phyloP scores from a whole-genome alignment of 2,113 vertebrate species.

The Melanotaenia duboulayi region DNA sequence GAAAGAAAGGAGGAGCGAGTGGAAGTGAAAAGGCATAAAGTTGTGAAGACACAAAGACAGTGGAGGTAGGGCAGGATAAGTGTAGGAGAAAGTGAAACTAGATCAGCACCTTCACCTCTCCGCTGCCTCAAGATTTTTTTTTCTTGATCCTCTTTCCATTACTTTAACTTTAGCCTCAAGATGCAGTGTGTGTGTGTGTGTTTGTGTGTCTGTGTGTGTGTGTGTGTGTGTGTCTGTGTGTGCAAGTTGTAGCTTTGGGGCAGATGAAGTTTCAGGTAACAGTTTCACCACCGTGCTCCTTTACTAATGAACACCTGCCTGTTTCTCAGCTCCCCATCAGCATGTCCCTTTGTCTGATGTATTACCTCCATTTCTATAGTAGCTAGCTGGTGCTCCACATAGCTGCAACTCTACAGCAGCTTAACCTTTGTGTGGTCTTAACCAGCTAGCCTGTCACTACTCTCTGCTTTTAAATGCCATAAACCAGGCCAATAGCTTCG shows the following conservation, averaged over 20 bases:
- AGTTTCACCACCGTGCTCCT: neutral
- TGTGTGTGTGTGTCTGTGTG: neutral
- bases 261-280: neutral
- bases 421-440: conserved; percentile 20
- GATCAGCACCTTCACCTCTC: conserved; percentile 36
- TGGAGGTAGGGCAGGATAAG: conserved; percentile 19
- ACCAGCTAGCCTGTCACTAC: conserved; percentile 31
- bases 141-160: conserved; percentile 29
- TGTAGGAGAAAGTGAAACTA: conserved; percentile 40
- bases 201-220: too few relatives aligned
- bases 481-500: conserved; percentile 25
- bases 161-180: conserved; percentile 43
- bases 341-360: conserved; percentile 38
- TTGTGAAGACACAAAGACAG: conserved; percentile 34
- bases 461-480: neutral
- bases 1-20: neutral
- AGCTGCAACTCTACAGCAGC: neutral
- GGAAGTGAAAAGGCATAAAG: conserved; percentile 15
- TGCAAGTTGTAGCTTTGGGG: neutral
- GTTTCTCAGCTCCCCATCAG: conserved; percentile 19
- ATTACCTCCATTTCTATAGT: conserved; percentile 20
- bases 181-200: conserved; percentile 8
- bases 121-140: conserved; percentile 30
- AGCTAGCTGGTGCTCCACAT: conserved; percentile 18
- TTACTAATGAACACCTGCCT: conserved; percentile 49